Percentiles rank a stretch among this genome's conserved stretches.
These are phyloP conservation scores for Cheilosia vulpina DNA, from an alignment of 2,888 invertebrate genomes.

Conservation along the genomic window DNA sequence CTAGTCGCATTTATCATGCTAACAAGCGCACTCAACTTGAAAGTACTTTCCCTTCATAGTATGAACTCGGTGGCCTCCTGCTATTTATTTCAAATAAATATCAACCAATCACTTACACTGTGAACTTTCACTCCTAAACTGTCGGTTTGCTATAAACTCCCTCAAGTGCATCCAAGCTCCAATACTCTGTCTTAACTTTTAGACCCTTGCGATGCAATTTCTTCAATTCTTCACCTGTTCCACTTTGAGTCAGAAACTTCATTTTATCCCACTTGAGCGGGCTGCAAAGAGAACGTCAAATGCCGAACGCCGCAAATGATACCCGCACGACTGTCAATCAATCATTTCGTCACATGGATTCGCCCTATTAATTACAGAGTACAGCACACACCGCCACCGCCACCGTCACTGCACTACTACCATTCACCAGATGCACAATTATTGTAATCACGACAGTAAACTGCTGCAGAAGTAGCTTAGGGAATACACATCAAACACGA, in stretches of 20 bases:
- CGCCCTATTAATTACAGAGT: constrained; percentile 67
- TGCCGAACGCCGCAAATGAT: constrained; percentile 28
- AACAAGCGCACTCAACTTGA: too few species aligned
- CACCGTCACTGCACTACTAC: constrained; percentile 7
- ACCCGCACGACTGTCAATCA: constrained; percentile 72
- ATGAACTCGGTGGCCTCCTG: too few species aligned
- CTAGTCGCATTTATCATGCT: too few species aligned
- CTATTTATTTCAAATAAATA: constrained; percentile 6
- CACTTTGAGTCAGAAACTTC: neutral
- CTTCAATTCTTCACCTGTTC: constrained; percentile 11
- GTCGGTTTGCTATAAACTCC: too few species aligned
- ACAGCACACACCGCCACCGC: constrained; percentile 11
- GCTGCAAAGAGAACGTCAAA: constrained; percentile 21
- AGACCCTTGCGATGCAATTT: constrained; percentile 26
- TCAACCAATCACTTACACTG: neutral
- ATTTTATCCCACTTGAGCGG: constrained; percentile 19
- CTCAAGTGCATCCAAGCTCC: neutral
- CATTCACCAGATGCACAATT: constrained; percentile 46
- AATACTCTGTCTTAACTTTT: neutral
- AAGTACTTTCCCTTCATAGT: too few species aligned
- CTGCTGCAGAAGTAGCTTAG: constrained; percentile 14
- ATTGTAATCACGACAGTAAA: constrained; percentile 3
- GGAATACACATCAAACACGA: constrained; percentile 33
- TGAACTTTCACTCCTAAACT: constrained; percentile 41
- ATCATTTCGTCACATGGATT: constrained; percentile 71